Evolutionary conservation across 2,797 vertebrate species (phyloP).

Genomic region (Perdix hodgsoniae): DNA sequence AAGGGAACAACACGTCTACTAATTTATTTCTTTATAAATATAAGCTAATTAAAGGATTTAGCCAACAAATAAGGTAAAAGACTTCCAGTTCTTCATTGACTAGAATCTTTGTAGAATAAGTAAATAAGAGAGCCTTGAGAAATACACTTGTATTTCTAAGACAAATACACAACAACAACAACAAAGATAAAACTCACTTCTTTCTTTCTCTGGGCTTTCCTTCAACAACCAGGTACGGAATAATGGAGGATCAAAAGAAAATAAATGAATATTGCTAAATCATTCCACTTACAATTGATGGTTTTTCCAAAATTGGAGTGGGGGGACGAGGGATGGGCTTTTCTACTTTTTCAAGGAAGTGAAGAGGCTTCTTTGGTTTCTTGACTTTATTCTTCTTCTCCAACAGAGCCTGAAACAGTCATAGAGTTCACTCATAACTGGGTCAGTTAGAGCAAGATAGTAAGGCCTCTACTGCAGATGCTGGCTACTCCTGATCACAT

Average conservation of each 20-base stretch:
- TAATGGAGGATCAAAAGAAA: background rate
- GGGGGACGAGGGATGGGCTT: conserved; percentile 81
- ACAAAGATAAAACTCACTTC: background rate
- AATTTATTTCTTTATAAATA: background rate
- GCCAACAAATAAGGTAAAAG: background rate
- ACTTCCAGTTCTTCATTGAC: background rate
- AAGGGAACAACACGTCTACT: background rate
- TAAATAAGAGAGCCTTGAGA: background rate
- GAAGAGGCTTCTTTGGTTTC: conserved; percentile 75
- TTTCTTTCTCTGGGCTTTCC: background rate
- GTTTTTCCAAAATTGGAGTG: conserved; percentile 84
- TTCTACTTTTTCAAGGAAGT: conserved; percentile 80
- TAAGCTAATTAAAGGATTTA: conserved; percentile 1
- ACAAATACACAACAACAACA: background rate
- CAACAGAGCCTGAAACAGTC: conserved; percentile 81
- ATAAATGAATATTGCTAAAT: background rate
- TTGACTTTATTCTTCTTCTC: conserved; percentile 71
- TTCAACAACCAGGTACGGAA: background rate
- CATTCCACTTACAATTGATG: conserved; percentile 82
- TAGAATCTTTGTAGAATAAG: background rate
- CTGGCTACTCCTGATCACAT: background rate
- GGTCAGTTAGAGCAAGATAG: background rate
- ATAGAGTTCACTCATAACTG: background rate
- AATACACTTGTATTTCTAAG: conserved; percentile 8
- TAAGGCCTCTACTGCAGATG: background rate